Evolutionary conservation across 1,140 invertebrate species (phyloP).

Genomic region (Atta colombica): DNA sequence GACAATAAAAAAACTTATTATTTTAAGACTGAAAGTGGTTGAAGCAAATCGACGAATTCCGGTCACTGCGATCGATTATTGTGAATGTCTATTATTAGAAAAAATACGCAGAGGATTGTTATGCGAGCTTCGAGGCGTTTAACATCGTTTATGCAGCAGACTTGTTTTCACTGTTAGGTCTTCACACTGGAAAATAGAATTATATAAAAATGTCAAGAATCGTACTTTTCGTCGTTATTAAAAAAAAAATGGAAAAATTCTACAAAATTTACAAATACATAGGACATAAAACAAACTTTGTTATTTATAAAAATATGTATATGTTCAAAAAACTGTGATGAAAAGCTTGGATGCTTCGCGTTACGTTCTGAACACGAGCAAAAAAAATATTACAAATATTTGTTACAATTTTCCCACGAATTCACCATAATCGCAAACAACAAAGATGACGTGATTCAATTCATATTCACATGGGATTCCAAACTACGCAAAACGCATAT

Average conservation of each 20-base stretch:
- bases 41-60: constrained; percentile 1
- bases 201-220: neutral
- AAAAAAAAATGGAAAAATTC: no score
- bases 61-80: constrained; percentile 13
- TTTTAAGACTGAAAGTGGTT: constrained; percentile 16
- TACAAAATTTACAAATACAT: neutral
- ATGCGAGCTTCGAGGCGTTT: constrained; percentile 32
- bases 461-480: neutral
- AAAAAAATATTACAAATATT: neutral
- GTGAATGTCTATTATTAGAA: constrained; percentile 41
- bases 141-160: constrained; percentile 8
- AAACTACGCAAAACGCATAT: neutral
- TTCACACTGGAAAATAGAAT: neutral
- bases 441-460: neutral
- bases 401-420: neutral
- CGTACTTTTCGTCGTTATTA: neutral
- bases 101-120: constrained; percentile 31
- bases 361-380: neutral
- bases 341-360: neutral
- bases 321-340: neutral
- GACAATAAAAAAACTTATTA: neutral
- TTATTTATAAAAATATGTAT: neutral
- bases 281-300: constrained; percentile 5
- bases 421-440: neutral
- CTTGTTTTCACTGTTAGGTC: neutral